These are phyloP conservation scores for Mythimna impura DNA, from an alignment of 2,888 invertebrate genomes.

Conservation along the genomic window DNA sequence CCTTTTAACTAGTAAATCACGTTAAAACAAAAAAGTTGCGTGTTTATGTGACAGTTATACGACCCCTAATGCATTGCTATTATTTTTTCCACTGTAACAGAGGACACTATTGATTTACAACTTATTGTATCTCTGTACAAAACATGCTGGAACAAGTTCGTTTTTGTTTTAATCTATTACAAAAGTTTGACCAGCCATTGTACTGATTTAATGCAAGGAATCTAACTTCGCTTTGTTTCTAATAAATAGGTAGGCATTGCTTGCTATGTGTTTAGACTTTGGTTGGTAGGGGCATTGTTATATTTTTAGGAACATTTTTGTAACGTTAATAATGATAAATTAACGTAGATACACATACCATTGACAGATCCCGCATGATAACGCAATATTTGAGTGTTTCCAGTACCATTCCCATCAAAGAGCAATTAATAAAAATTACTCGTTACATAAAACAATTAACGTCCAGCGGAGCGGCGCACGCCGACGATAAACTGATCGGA, in stretches of 20 bases:
- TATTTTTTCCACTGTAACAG: constrained; percentile 54
- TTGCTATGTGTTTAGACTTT: not conserved
- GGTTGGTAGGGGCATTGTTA: not conserved
- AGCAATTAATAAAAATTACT: constrained; percentile 89
- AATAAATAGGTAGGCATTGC: not conserved
- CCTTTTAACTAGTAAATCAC: constrained; percentile 51
- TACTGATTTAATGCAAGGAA: constrained; percentile 8
- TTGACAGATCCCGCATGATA: constrained; percentile 80
- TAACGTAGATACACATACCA: constrained; percentile 3
- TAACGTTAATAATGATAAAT: not conserved
- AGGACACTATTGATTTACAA: constrained; percentile 64
- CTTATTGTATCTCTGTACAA: constrained; percentile 52
- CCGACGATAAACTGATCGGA: constrained; percentile 86
- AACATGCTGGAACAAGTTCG: constrained; percentile 47
- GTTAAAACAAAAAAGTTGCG: constrained; percentile 43
- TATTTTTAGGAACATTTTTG: too few species aligned
- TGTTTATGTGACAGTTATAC: constrained; percentile 22
- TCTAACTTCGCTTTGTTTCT: not conserved
- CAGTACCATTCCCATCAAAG: constrained; percentile 81
- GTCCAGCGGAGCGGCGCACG: constrained; percentile 83
- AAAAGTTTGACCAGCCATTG: constrained; percentile 43
- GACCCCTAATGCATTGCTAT: constrained; percentile 55
- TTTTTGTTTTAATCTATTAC: constrained; percentile 51
- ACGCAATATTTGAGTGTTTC: constrained; percentile 71
- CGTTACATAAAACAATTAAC: constrained; percentile 87